A percentile compares a stretch with the other conserved stretches of the same genome.
Conservation (phyloP, 2,113 vertebrate genomes). For the Willisornis vidua region DNA sequence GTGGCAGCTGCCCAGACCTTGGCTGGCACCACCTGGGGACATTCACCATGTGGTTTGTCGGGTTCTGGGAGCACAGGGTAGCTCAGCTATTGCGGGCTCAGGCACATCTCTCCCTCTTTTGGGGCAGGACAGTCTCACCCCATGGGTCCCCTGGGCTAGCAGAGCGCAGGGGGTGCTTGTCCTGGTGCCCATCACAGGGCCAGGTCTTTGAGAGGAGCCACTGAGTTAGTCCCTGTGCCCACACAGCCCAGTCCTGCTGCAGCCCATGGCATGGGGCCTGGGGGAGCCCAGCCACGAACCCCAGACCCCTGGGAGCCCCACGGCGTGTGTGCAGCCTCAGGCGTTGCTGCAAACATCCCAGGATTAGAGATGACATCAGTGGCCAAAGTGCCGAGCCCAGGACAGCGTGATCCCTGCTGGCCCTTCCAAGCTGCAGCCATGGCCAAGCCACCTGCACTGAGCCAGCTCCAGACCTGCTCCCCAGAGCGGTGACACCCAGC, state of each 20-base stretch:
- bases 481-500: neutral
- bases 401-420: neutral
- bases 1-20: fast-evolving
- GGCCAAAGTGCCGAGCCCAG: neutral
- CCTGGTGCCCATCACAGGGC: neutral
- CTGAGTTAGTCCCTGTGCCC: neutral
- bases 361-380: neutral
- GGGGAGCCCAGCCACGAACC: neutral
- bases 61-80: neutral
- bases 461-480: neutral
- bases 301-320: fast-evolving
- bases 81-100: neutral
- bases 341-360: neutral
- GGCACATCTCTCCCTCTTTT: fast-evolving
- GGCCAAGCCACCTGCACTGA: neutral
- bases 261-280: fast-evolving
- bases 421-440: neutral
- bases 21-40: neutral
- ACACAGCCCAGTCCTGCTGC: fast-evolving
- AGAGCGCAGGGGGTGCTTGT: neutral
- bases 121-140: fast-evolving
- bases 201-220: fast-evolving
- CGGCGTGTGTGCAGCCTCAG: fast-evolving
- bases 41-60: neutral
- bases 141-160: fast-evolving